Conservation (phyloP, 2,888 invertebrate genomes). For the Rapana venosa region DNA sequence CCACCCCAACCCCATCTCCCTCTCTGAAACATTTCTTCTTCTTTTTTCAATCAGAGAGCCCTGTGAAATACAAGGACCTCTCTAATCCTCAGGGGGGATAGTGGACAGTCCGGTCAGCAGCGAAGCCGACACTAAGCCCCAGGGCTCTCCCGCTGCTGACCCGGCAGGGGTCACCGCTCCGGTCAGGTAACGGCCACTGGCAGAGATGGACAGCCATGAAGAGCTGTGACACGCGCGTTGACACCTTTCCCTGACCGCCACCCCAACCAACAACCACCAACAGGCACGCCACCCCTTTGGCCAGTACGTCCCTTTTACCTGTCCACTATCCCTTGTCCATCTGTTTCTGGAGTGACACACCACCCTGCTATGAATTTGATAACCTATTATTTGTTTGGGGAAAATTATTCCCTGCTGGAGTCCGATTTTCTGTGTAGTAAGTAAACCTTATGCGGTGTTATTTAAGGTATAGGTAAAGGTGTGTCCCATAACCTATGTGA, state of each 20-base stretch:
- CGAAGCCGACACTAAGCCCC: neutral
- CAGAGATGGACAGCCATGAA: constrained; percentile 7
- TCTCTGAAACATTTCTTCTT: neutral
- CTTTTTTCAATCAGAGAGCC: too few species aligned
- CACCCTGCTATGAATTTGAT: too few species aligned
- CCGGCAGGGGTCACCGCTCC: neutral
- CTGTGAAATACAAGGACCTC: too few species aligned
- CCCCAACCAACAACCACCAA: neutral
- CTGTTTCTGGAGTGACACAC: neutral
- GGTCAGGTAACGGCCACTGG: constrained; percentile 4
- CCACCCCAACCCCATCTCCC: neutral
- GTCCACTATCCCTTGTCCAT: neutral
- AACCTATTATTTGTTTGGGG: neutral
- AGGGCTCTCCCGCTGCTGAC: neutral
- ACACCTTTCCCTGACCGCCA: neutral
- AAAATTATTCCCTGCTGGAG: neutral
- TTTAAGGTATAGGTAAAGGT: too few species aligned
- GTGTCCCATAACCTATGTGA: too few species aligned
- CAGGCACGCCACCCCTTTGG: neutral
- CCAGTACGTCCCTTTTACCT: neutral
- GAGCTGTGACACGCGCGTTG: neutral
- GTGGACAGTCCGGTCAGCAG: too few species aligned
- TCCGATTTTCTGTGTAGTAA: neutral
- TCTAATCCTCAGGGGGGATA: too few species aligned
- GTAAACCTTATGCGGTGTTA: too few species aligned